Conservation (phyloP, 1,140 invertebrate genomes). For the Bicyclus anynana region DNA sequence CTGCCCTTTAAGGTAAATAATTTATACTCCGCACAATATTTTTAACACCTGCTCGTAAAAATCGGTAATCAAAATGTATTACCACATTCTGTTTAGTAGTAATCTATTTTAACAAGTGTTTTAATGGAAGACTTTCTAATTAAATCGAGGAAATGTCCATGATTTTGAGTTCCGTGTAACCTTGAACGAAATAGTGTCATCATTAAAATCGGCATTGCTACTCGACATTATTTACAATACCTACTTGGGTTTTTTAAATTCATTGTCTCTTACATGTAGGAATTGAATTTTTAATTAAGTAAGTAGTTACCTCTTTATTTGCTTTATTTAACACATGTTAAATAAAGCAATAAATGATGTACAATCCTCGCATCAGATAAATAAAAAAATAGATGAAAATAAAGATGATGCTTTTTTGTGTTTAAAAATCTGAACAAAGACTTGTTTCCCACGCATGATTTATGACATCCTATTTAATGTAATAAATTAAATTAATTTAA, state of each 20-base stretch:
- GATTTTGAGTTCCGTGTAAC: slow-evolving; percentile 34
- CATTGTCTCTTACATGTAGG: not conserved
- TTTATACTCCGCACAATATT: slow-evolving; percentile 24
- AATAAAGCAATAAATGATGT: no score
- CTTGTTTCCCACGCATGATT: no score
- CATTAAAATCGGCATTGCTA: slow-evolving; percentile 34
- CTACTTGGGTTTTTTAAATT: slow-evolving; percentile 9
- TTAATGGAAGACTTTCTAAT: not conserved
- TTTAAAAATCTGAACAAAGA: no score
- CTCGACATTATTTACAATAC: not conserved
- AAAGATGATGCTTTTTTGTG: no score
- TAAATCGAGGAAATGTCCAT: not conserved
- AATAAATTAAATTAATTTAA: no score
- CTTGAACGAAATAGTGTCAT: slow-evolving; percentile 45
- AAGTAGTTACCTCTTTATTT: no score
- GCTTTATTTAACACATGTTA: no score
- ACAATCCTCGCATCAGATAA: no score
- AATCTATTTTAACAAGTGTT: not conserved
- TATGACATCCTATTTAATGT: no score
- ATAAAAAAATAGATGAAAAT: no score
- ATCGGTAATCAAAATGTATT: not conserved
- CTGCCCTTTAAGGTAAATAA: slow-evolving; percentile 43
- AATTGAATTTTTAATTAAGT: not conserved
- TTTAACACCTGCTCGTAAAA: slow-evolving; percentile 21
- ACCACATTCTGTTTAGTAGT: not conserved